A percentile compares a stretch with the other conserved stretches of the same genome.
Evolutionary conservation across 2,797 vertebrate species (phyloP).

Genomic region (Vultur gryphus): DNA sequence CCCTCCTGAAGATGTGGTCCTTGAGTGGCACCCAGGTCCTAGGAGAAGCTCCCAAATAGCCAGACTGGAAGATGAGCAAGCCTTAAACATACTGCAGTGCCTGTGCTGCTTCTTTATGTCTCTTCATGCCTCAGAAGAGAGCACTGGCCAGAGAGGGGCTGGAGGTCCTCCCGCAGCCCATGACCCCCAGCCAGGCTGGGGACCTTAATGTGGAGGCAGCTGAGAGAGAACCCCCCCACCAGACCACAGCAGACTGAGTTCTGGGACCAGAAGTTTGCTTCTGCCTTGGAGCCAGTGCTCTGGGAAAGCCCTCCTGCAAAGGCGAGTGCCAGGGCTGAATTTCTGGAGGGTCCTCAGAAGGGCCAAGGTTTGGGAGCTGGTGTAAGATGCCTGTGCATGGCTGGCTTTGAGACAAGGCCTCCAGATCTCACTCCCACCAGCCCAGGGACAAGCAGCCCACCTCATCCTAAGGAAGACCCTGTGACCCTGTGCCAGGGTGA

Average conservation of each 20-base stretch:
- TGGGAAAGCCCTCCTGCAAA: neutral
- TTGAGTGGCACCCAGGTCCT: neutral
- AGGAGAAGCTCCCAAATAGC: neutral
- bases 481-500: neutral
- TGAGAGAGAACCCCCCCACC: neutral
- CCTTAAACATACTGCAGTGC: neutral
- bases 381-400: neutral
- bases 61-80: neutral
- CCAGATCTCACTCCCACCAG: neutral
- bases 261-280: neutral
- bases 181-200: neutral
- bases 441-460: neutral
- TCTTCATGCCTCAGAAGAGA: neutral
- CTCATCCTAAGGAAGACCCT: neutral
- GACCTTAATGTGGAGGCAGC: neutral
- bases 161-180: neutral
- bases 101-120: neutral
- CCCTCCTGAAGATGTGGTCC: neutral
- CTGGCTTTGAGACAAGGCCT: neutral
- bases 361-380: neutral
- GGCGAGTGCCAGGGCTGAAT: accelerated
- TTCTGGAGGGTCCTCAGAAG: neutral
- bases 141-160: neutral
- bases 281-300: neutral
- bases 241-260: neutral